Base-by-base conservation (phyloP, 2,113 vertebrate species). In the Promerops cafer region DNA sequence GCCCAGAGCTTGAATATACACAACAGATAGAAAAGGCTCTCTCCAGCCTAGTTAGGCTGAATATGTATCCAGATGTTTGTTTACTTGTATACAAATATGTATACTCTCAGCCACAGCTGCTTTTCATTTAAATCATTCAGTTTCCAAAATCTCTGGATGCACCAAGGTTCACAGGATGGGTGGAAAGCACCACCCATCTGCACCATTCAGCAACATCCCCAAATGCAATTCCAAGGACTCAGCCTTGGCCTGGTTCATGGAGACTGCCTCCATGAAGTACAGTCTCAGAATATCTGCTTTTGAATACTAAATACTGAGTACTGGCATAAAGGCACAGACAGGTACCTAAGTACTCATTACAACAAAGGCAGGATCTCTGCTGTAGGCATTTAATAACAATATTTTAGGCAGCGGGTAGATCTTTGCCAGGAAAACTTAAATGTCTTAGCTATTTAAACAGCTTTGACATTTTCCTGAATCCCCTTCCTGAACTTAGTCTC, bases 381-480 rank as follows among this genome's bases (percentile, higher is more conserved):
- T 80, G 21, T 11, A 68, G 84, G 33, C 68, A 81, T 92, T 92
- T 79, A 94, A 80, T 70, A 94, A 68, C 79, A 80, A 70, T 47
- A 66, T 86, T 96, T 84, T 31, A 83, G 63, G 54, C 45, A 90
- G 65, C n/a, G 0, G 0, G 83, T 50, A 70, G 21, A 74, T 35
- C 52, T 95, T 78, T 94, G 68, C 60, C 64, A 92, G 35, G 39
- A 88, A 92, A 96, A 81, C 68, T 89, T 90, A 94, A 96, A 91
- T 92, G 90, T 79, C 78, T 85, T 50, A 54, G 68, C 76, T 93
- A 71, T 95, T 94, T 93, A 89, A 96, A 92, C 59, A 90, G 35
- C 54, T 90, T 59, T 97, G 89, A 94, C 86, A 92, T 95, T 95
- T 96, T 88, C 83, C 68, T 26, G 50, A 95, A 79, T 90, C 49